Evolutionary conservation across 2,888 invertebrate genomes (phyloP), one percentile per base, ranked within the genome.

Genomic region (Microctonus hyperodae): DNA sequence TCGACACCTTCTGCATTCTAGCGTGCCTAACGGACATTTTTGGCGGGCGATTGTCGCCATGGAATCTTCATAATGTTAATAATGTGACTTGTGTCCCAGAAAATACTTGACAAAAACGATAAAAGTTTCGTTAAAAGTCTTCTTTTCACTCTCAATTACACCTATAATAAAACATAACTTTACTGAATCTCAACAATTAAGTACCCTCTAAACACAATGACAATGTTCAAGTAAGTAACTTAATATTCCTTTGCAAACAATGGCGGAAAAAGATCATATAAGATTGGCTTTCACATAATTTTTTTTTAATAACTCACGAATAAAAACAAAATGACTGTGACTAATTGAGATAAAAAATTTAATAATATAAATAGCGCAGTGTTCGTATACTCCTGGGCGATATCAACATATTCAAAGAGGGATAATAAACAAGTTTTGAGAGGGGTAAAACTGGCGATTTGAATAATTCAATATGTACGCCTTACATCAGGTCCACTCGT

Each of bases 391-490:
- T 65, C 44, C 65, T 22, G 60, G 65, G 60, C 55, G 25, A 56
- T 53, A 25, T 61, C 48, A 61, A 44, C 56, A 61, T 66, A 66
- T 61, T 28, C 28, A 7, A 28, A 5, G 28, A 48, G 44, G 40
- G 51, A 28, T 63, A 31, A 65, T 65, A 63, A 67, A 67, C 67
- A 67, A 65, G 62, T 67, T 65, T 44, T 22, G 13, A 51, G 44
- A 40, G 44, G 65, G 60, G 55, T 28, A 50, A 58, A 40, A 50
- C 35, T n/a, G 20, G 65, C 59, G 31, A 67, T 69, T 68, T 65
- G 40, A 69, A 72, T 69, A 70, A 67, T 72, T 65, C 37, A 65
- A 51, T 69, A 65, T 69, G 70, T 56, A 53, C 64, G 62, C 64
- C 69, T 59, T 56, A 50, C 56, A 55, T 61, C 62, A 50, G 33